phyloP scores from a whole-genome alignment of 2,797 vertebrate species.

The Fratercula arctica region DNA sequence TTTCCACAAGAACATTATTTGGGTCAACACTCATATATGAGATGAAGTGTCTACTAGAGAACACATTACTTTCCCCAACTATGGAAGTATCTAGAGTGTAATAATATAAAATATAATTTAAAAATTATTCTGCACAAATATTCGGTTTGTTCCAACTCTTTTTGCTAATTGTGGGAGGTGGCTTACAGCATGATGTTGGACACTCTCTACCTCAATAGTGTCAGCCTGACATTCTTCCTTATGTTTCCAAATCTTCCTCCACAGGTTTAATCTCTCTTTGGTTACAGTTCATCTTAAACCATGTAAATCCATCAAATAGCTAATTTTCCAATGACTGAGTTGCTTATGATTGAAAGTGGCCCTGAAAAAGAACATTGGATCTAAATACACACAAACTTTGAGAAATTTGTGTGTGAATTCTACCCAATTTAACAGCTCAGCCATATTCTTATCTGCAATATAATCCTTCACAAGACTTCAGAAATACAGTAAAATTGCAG shows the following conservation, averaged over 20 bases:
- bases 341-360: not conserved
- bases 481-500: not conserved
- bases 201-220: not conserved
- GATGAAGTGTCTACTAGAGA: not conserved
- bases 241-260: not conserved
- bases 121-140: not conserved
- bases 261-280: not conserved
- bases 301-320: not conserved
- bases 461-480: not conserved
- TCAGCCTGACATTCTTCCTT: not conserved
- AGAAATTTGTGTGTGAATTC: not conserved
- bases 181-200: not conserved
- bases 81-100: not conserved
- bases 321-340: not conserved
- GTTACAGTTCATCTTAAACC: not conserved
- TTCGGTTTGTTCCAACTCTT: not conserved
- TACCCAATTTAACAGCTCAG: not conserved
- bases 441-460: not conserved
- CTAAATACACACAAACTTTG: not conserved
- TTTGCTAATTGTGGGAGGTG: not conserved
- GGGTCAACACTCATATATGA: not conserved
- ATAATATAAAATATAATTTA: not conserved
- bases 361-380: not conserved
- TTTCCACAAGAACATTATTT: not conserved
- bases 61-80: not conserved